Base-by-base conservation (phyloP, 92 coral and sea anemone genomes). In the Ricordea florida region DNA sequence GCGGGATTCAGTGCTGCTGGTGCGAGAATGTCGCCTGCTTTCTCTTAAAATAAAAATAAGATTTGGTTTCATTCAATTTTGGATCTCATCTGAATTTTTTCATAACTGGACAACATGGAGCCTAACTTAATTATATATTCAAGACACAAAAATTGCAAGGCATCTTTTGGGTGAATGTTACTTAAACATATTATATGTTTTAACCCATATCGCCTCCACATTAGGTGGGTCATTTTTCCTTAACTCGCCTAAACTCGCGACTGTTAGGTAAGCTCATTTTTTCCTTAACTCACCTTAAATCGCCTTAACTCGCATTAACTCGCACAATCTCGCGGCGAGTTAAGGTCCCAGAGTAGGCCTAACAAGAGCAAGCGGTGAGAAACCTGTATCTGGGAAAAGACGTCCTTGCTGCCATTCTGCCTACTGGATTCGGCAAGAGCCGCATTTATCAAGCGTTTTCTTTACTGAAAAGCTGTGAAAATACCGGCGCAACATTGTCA, bases 1-100 rank as follows among this genome's bases (percentile, higher is more conserved):
- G 27, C 33, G 34, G 58, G 58, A 51, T 51, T 23, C 58, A 51
- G 58, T 24, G 58, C 58, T 51, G 58, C n/a, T n/a, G n/a, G n/a
- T n/a, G n/a, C 10, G 58, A 20, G 34, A 51, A 51, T 35, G 34
- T 25, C 58, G 33, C 58, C 58, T 51, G 34, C 34, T 51, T 51
- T 51, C 58, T 27, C 34, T 24, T 51, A n/a, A 14, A 55, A 4
- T 28, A n/a, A 29, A 30, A 28, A 30, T 30, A 55, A 30, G 10
- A 55, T 55, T 28, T 53, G 37, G 38, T 38, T 53, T 53, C 61
- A 53, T 4, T 55, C 62, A 55, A 55, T 16, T 55, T 55, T 55
- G 1, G 62, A 55, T 22, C 40, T 30, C 41, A 55, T 55, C 62
- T 55, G 24, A 55, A 55, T 55, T 53, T 52, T 52, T 52, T 52